Evolutionary conservation across 2,888 invertebrate genomes (phyloP).

Genomic region (Halictus quadricinctus): DNA sequence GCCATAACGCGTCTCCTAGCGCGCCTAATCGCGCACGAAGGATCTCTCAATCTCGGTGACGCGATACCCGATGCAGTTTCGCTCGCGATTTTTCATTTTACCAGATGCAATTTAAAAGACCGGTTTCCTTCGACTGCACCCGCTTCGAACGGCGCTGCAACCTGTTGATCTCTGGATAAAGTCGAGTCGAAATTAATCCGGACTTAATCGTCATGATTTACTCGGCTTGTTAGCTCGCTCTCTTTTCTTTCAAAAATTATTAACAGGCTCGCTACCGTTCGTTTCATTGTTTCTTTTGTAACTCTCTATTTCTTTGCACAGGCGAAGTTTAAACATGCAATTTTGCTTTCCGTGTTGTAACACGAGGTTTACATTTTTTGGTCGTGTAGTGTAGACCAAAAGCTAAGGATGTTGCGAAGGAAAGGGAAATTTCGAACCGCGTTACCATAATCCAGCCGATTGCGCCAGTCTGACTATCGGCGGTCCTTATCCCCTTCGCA

Average conservation of each 20-base stretch:
- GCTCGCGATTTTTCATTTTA: neutral
- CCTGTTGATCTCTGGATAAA: slow-evolving; percentile 53
- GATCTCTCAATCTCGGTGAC: slow-evolving; percentile 8
- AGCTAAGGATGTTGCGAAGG: neutral
- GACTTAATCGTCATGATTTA: neutral
- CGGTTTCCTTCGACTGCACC: neutral
- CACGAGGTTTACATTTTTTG: neutral
- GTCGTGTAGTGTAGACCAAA: neutral
- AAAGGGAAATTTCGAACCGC: neutral
- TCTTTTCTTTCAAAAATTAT: neutral
- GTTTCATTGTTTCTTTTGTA: slow-evolving; percentile 18
- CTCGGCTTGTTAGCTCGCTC: neutral
- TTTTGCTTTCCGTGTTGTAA: neutral
- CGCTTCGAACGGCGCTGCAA: slow-evolving; percentile 34
- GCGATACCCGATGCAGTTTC: neutral
- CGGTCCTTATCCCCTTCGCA: slow-evolving; percentile 6
- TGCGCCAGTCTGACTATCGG: slow-evolving; percentile 9
- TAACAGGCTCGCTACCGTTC: no score
- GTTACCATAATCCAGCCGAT: neutral
- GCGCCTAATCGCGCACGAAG: slow-evolving; percentile 14
- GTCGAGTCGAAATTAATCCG: slow-evolving; percentile 36
- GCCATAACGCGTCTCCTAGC: slow-evolving; percentile 18
- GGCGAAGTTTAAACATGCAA: neutral
- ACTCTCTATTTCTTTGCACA: neutral
- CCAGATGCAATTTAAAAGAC: neutral